phyloP scores from a whole-genome alignment of 2,113 vertebrate species.

The Crotalus horridus region DNA sequence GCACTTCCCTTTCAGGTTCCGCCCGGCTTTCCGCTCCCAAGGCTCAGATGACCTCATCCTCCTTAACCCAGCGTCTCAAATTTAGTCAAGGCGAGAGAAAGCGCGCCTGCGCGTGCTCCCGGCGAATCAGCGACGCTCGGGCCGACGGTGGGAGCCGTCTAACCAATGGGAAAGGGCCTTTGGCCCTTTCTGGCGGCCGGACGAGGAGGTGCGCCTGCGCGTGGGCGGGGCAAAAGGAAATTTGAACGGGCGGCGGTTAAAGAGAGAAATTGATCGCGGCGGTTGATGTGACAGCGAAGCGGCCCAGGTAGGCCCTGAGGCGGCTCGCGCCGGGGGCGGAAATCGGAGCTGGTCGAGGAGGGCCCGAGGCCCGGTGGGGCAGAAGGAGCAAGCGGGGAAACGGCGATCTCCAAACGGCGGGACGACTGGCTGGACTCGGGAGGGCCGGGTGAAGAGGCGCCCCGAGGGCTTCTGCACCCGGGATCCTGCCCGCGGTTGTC shows the following conservation, averaged over 20 bases:
- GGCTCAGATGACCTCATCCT: background rate
- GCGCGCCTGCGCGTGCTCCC: background rate
- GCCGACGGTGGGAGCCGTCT: too few species aligned
- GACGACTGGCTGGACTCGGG: background rate
- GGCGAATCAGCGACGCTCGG: background rate
- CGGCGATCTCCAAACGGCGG: background rate
- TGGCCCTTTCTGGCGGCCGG: background rate
- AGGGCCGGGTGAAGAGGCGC: background rate
- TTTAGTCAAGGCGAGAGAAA: rapidly evolving
- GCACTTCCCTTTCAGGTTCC: background rate
- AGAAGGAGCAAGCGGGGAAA: background rate
- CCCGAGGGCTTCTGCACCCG: background rate
- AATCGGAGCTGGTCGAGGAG: background rate
- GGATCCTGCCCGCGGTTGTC: background rate
- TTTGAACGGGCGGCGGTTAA: constrained; percentile 7
- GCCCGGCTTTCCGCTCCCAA: background rate
- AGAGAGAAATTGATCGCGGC: too few species aligned
- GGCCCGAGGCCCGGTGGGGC: background rate
- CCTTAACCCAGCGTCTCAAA: background rate
- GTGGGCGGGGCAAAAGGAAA: too few species aligned
- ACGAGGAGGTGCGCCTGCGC: background rate
- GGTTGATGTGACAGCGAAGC: background rate
- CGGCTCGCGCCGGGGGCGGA: background rate
- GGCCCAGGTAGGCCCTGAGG: background rate
- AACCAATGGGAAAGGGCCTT: background rate